phyloP scores from a whole-genome alignment of 2,888 invertebrate genomes.

The Nipponacmea schrenckii region DNA sequence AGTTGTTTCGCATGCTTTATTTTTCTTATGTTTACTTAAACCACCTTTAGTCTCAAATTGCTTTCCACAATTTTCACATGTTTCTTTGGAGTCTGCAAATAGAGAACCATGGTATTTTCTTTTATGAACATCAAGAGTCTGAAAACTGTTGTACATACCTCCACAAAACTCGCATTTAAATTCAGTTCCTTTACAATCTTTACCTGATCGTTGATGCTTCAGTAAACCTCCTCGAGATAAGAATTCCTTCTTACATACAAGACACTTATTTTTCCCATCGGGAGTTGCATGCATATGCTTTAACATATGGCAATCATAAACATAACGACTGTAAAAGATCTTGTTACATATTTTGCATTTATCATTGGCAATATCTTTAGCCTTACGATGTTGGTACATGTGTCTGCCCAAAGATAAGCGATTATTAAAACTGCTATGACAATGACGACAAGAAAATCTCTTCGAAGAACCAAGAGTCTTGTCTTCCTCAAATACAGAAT shows the following conservation, averaged over 20 bases:
- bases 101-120: not conserved
- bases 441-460: not conserved
- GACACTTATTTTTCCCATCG: slow-evolving; percentile 9
- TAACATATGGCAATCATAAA: not conserved
- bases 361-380: not conserved
- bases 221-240: not conserved
- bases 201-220: slow-evolving; percentile 11
- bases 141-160: not conserved
- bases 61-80: slow-evolving; percentile 9
- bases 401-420: not conserved
- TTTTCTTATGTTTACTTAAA: not conserved
- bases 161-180: not conserved
- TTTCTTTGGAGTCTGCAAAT: not conserved
- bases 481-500: too few relatives aligned
- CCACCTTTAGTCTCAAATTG: slow-evolving; percentile 15
- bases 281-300: not conserved
- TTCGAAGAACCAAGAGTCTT: too few relatives aligned
- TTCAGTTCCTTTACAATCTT: not conserved
- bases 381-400: not conserved
- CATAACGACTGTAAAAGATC: not conserved
- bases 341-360: slow-evolving; percentile 8
- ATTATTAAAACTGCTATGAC: not conserved
- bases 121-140: not conserved
- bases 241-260: slow-evolving; percentile 8
- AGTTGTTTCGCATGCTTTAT: slow-evolving; percentile 1